phyloP scores from a whole-genome alignment of 2,888 invertebrate genomes.

The Lithophane socia region DNA sequence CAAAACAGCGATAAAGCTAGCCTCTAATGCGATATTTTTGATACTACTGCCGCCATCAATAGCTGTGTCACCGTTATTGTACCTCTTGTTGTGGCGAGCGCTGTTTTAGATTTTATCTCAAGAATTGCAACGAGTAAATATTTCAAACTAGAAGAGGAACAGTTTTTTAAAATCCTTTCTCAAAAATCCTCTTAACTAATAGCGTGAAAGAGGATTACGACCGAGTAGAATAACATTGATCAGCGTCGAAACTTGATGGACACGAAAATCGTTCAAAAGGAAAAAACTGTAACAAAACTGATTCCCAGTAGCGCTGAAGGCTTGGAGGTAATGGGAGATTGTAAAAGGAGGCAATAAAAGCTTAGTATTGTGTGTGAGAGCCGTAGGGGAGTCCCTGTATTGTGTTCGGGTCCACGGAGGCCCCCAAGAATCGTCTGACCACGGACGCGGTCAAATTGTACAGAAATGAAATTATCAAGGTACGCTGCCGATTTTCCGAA shows the following conservation, averaged over 20 bases:
- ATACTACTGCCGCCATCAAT: slow-evolving; percentile 75
- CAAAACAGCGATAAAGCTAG: slow-evolving; percentile 77
- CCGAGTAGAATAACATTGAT: slow-evolving; percentile 74
- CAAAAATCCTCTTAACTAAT: slow-evolving; percentile 68
- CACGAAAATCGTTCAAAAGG: slow-evolving; percentile 84
- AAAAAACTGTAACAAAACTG: slow-evolving; percentile 88
- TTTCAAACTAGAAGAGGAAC: slow-evolving; percentile 35
- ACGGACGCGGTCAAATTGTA: slow-evolving; percentile 90
- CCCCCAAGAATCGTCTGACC: slow-evolving; percentile 89
- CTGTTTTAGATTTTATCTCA: slow-evolving; percentile 61
- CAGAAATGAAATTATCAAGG: slow-evolving; percentile 91
- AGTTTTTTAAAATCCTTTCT: slow-evolving; percentile 54
- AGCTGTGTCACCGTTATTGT: slow-evolving; percentile 69
- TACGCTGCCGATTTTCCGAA: slow-evolving; percentile 91
- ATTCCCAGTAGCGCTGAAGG: slow-evolving; percentile 86
- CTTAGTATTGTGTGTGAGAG: slow-evolving; percentile 89
- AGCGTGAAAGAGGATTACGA: slow-evolving; percentile 70
- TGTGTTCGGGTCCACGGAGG: slow-evolving; percentile 87
- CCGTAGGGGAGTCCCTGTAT: slow-evolving; percentile 88
- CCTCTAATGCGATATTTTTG: slow-evolving; percentile 83
- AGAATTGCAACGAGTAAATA: slow-evolving; percentile 54
- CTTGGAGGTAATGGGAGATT: slow-evolving; percentile 90
- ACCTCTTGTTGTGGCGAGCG: slow-evolving; percentile 50
- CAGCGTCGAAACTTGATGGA: slow-evolving; percentile 80
- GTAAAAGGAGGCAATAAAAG: slow-evolving; percentile 91